Conservation (phyloP, 2,797 vertebrate genomes). For the Acanthurus tractus region DNA sequence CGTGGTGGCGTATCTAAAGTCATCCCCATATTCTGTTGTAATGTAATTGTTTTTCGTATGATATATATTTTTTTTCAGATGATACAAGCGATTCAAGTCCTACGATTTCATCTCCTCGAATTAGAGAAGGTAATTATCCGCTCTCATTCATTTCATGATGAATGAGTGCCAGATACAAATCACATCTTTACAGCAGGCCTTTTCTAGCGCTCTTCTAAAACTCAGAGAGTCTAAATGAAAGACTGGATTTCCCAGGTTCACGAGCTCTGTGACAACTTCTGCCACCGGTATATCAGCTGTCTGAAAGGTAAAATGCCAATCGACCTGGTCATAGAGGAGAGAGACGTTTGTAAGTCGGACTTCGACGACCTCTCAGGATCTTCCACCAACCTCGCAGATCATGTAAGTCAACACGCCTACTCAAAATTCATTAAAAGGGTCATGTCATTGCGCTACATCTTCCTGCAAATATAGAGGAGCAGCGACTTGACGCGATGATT, state of each 20-base stretch:
- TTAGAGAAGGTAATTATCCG: slow-evolving; percentile 93
- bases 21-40: background rate
- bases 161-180: background rate
- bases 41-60: background rate
- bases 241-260: slow-evolving; percentile 86
- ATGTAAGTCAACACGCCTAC: slow-evolving; percentile 85
- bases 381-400: slow-evolving; percentile 93
- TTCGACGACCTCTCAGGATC: slow-evolving; percentile 95
- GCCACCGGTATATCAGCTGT: slow-evolving; percentile 98
- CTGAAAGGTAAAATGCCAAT: slow-evolving; percentile 99
- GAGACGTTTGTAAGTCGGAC: slow-evolving; percentile 94
- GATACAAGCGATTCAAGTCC: slow-evolving; percentile 98
- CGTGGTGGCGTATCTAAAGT: background rate
- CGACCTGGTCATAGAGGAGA: slow-evolving; percentile 96
- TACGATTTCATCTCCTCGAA: slow-evolving; percentile 96
- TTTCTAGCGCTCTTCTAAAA: background rate
- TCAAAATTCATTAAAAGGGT: no score
- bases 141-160: background rate
- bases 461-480: background rate
- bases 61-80: slow-evolving; percentile 84
- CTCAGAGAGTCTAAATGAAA: background rate
- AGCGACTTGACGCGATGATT: background rate
- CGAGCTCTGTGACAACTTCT: slow-evolving; percentile 98
- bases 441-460: background rate
- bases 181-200: background rate